Conservation (phyloP, 2,113 vertebrate genomes). For the rabbit (Oryctolagus cuniculus) region DNA sequence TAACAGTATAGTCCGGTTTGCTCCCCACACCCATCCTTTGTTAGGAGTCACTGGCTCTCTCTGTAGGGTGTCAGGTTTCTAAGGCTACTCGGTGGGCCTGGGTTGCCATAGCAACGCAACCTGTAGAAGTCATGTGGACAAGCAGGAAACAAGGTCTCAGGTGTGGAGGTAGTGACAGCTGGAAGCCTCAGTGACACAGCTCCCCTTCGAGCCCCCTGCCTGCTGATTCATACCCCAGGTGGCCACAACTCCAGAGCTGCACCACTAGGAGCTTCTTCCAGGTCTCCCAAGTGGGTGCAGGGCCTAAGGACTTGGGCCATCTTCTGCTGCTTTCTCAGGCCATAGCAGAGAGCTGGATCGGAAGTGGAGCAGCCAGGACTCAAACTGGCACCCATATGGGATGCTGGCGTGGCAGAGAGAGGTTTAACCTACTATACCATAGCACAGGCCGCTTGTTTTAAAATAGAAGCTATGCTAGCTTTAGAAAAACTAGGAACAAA, state of each 20-base stretch:
- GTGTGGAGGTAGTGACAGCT: background rate
- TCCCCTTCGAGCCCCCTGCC: background rate
- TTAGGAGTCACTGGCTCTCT: conserved; percentile 59
- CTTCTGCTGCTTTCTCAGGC: too few species aligned
- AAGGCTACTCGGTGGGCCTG: conserved; percentile 46
- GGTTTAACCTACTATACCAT: too few species aligned
- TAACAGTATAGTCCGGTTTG: too few species aligned
- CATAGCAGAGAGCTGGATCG: too few species aligned
- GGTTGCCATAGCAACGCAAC: conserved; percentile 73
- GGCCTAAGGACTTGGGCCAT: too few species aligned
- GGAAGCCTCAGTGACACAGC: background rate
- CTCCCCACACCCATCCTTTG: background rate
- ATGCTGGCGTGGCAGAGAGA: too few species aligned
- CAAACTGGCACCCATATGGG: too few species aligned
- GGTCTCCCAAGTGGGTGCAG: too few species aligned
- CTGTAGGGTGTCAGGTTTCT: conserved; percentile 65
- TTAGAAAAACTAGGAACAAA: background rate
- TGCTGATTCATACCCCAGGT: too few species aligned
- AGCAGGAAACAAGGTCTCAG: conserved; percentile 51
- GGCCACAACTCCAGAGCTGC: too few species aligned
- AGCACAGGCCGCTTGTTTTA: background rate
- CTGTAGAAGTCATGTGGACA: conserved; percentile 58
- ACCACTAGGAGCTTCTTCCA: too few species aligned
- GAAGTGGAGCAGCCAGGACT: too few species aligned
- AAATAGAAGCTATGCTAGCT: background rate